These are phyloP conservation scores for Australoheros scitulus DNA, from an alignment of 2,113 vertebrate genomes.

Conservation along the genomic window DNA sequence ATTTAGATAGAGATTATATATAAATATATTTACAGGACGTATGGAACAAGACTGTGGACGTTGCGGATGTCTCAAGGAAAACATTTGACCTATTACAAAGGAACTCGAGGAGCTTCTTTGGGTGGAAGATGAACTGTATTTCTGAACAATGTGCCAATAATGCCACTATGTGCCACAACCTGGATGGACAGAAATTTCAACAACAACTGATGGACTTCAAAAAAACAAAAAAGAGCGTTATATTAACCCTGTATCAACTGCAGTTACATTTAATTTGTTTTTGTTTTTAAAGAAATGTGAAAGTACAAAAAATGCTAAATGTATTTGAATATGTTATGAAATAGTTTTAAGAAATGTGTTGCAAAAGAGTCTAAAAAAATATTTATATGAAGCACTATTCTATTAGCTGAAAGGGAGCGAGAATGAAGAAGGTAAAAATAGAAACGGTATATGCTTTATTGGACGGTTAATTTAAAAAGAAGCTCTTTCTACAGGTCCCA, in stretches of 20 bases:
- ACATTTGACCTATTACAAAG: conserved; percentile 50
- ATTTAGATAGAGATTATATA: conserved; percentile 77
- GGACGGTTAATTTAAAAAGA: conserved; percentile 61
- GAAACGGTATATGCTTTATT: conserved; percentile 69
- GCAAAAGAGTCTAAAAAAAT: conserved; percentile 71
- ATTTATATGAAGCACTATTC: conserved; percentile 79
- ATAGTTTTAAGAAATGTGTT: conserved; percentile 80
- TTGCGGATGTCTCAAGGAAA: conserved; percentile 57
- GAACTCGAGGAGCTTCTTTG: conserved; percentile 72
- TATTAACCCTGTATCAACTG: conserved; percentile 75
- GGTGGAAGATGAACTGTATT: conserved; percentile 80
- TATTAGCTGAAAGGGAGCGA: conserved; percentile 40
- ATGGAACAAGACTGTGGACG: conserved; percentile 61
- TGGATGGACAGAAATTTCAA: conserved; percentile 79
- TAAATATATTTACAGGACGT: conserved; percentile 72
- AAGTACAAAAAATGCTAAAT: conserved; percentile 65
- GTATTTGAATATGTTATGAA: conserved; percentile 82
- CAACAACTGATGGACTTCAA: conserved; percentile 71
- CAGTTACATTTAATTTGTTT: conserved; percentile 44
- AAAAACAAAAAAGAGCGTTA: conserved; percentile 63
- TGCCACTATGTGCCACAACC: conserved; percentile 99
- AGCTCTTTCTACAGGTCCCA: conserved; percentile 70
- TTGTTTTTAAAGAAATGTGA: conserved; percentile 72
- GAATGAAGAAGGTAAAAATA: conserved; percentile 9
- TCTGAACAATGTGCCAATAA: conserved; percentile 99